These are phyloP conservation scores for Dryoscopus gambensis DNA, from an alignment of 2,113 vertebrate species.

Conservation along the genomic window DNA sequence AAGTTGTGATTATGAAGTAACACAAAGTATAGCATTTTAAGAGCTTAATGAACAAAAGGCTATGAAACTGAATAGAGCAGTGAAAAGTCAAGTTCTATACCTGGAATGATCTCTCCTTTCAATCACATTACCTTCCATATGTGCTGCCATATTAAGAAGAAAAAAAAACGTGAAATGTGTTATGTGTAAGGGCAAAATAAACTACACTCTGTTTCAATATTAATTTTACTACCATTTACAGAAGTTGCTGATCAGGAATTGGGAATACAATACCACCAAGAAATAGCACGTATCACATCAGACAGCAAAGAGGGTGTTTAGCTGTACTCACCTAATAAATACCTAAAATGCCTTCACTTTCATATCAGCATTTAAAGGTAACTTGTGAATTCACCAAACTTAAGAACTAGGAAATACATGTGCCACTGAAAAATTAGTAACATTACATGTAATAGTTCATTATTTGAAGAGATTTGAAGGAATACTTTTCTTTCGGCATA, in stretches of 20 bases:
- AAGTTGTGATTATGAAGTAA: not conserved
- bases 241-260: not conserved
- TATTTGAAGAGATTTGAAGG: not conserved
- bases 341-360: not conserved
- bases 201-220: not conserved
- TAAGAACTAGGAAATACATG: not conserved
- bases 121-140: not conserved
- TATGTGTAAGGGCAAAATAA: not conserved
- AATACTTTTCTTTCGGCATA: not conserved
- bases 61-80: not conserved
- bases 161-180: not conserved
- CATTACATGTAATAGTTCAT: not conserved
- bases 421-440: not conserved
- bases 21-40: not conserved
- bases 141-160: not conserved
- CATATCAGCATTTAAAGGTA: not conserved
- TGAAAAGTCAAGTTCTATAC: not conserved
- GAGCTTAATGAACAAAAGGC: not conserved
- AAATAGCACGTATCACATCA: not conserved
- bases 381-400: not conserved
- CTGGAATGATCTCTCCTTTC: not conserved
- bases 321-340: not conserved
- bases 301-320: not conserved
- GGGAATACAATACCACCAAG: not conserved
- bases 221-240: not conserved